Percentiles rank a stretch among this genome's conserved stretches.
Evolutionary conservation across 1,140 invertebrate species (phyloP).

Genomic region (Procambarus virginalis): DNA sequence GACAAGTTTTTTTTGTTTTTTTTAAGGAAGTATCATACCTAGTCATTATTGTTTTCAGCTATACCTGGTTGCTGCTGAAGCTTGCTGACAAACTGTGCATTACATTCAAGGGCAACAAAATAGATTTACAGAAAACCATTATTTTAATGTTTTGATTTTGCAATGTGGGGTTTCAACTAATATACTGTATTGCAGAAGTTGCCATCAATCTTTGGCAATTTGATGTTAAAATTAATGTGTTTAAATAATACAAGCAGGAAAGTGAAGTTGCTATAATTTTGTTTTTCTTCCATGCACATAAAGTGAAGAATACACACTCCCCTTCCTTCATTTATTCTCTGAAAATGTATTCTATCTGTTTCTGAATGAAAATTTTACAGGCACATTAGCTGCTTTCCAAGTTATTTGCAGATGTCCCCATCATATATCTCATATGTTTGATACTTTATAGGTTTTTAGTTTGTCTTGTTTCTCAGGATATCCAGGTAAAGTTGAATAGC

Average conservation of each 20-base stretch:
- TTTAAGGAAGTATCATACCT: not conserved
- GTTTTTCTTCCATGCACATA: not conserved
- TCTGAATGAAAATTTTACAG: not conserved
- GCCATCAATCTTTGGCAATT: no score
- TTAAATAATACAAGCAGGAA: not conserved
- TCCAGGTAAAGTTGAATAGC: constrained; percentile 1
- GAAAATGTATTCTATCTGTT: not conserved
- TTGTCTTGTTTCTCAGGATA: not conserved
- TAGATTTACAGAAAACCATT: no score
- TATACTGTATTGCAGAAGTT: no score
- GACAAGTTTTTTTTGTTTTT: not conserved
- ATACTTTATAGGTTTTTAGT: not conserved
- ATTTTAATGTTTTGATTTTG: no score
- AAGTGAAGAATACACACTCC: not conserved
- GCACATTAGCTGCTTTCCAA: not conserved
- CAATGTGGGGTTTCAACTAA: no score
- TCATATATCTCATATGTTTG: not conserved
- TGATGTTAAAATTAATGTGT: no score
- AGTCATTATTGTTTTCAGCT: constrained; percentile 12
- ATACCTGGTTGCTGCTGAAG: not conserved
- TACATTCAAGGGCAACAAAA: not conserved
- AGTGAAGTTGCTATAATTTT: not conserved
- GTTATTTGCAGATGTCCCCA: not conserved
- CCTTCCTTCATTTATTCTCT: not conserved
- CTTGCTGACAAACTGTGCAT: not conserved